Evolutionary conservation across 2,113 vertebrate genomes (phyloP).

Genomic region (Grammomys dolichurus): DNA sequence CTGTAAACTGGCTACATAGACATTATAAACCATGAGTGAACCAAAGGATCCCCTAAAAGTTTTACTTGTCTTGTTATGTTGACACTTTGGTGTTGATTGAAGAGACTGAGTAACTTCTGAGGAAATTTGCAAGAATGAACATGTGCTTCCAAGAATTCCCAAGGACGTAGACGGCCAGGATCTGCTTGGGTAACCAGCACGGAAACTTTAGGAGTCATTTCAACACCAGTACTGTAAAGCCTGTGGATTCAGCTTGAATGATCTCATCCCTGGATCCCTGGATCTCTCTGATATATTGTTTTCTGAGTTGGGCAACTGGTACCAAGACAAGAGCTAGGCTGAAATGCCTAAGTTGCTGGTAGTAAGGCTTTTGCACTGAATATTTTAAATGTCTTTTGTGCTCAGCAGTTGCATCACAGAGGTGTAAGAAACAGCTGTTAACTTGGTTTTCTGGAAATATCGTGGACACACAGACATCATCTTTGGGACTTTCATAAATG

Average conservation of each 20-base stretch:
- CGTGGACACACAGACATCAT: neutral
- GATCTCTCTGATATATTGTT: neutral
- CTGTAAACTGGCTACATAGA: neutral
- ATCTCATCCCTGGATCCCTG: accelerated
- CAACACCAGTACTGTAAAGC: neutral
- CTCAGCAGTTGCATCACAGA: neutral
- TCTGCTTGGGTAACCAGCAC: neutral
- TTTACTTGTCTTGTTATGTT: neutral
- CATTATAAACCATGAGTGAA: neutral
- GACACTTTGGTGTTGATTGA: neutral
- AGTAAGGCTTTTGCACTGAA: neutral
- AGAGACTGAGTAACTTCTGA: neutral
- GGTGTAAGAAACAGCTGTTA: neutral
- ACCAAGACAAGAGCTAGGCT: neutral
- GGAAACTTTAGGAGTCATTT: neutral
- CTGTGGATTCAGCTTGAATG: neutral
- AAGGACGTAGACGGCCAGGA: neutral
- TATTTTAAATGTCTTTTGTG: neutral
- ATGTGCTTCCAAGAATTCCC: neutral
- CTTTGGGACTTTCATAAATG: neutral
- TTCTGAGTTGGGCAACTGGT: neutral
- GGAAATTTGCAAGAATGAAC: constrained; percentile 1
- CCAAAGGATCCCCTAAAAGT: neutral
- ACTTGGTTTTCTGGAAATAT: neutral
- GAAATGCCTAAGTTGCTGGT: neutral